Conservation (phyloP, 2,113 vertebrate species). For the Mobula birostris region DNA sequence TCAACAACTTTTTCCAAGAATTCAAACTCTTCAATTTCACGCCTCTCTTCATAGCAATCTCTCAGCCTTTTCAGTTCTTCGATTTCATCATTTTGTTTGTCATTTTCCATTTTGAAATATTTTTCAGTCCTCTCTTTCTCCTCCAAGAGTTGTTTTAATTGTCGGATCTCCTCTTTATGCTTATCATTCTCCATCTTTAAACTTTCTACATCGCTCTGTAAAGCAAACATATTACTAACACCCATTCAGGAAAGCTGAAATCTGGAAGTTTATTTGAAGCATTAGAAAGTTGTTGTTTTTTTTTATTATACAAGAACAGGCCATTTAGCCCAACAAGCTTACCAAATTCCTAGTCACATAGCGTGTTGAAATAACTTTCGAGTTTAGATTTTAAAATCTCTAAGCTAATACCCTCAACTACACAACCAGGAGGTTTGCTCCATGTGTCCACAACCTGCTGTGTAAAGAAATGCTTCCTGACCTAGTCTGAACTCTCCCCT, state of each 20-base stretch:
- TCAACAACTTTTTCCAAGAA: conserved; percentile 65
- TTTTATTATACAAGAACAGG: too few relatives aligned
- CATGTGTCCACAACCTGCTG: too few relatives aligned
- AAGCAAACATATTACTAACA: not conserved
- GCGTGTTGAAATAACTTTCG: too few relatives aligned
- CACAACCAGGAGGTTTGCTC: too few relatives aligned
- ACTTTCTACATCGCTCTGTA: not conserved
- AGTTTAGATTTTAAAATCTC: too few relatives aligned
- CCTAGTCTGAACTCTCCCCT: too few relatives aligned
- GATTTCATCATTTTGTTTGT: conserved; percentile 60
- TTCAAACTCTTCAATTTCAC: conserved; percentile 72
- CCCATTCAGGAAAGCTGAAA: not conserved
- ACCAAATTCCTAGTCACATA: too few relatives aligned
- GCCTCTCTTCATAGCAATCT: conserved; percentile 53
- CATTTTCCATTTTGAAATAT: conserved; percentile 56
- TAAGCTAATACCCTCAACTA: too few relatives aligned
- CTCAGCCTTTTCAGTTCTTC: conserved; percentile 55
- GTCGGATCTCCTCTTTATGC: not conserved
- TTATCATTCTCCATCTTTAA: conserved; percentile 12
- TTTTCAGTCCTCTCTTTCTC: not conserved
- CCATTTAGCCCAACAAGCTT: too few relatives aligned
- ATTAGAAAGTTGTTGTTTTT: too few relatives aligned
- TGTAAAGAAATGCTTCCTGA: too few relatives aligned
- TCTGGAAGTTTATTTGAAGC: not conserved
- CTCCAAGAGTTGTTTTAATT: conserved; percentile 2